These are phyloP conservation scores for Drosophila lacertosa DNA, from an alignment of 1,140 invertebrate species.

Conservation along the genomic window DNA sequence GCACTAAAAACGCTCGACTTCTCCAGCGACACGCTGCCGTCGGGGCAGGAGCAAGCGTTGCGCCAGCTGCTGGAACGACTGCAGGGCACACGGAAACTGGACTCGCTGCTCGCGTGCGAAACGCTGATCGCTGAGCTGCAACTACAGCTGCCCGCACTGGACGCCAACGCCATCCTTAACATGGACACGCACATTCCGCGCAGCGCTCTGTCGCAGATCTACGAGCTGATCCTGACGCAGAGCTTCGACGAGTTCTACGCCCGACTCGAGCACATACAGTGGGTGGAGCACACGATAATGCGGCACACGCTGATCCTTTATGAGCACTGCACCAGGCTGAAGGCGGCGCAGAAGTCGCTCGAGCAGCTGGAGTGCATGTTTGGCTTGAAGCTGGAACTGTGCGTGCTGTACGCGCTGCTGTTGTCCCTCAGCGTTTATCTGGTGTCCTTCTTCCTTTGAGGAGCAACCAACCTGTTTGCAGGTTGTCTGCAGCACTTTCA, in stretches of 20 bases:
- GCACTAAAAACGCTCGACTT: slow-evolving; percentile 7
- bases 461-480: slow-evolving; percentile 14
- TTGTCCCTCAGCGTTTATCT: slow-evolving; percentile 20
- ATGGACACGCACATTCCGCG: slow-evolving; percentile 36
- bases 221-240: slow-evolving; percentile 13
- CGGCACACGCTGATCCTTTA: slow-evolving; percentile 33
- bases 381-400: not conserved
- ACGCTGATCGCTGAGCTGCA: slow-evolving; percentile 10
- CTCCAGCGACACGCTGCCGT: slow-evolving; percentile 2
- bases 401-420: slow-evolving; percentile 8
- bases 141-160: slow-evolving; percentile 19
- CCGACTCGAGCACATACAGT: slow-evolving; percentile 33
- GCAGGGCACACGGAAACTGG: slow-evolving; percentile 6
- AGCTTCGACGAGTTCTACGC: slow-evolving; percentile 10
- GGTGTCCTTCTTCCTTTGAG: slow-evolving; percentile 27
- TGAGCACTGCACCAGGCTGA: slow-evolving; percentile 31
- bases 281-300: slow-evolving; percentile 39
- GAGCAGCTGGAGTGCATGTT: not conserved
- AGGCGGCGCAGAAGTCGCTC: slow-evolving; percentile 20
- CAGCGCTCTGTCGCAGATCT: slow-evolving; percentile 11
- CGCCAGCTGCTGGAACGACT: slow-evolving; percentile 13
- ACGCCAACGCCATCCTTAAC: slow-evolving; percentile 6
- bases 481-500: slow-evolving; percentile 24
- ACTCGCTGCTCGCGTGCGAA: slow-evolving; percentile 18
- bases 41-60: slow-evolving; percentile 13